Base-by-base conservation (phyloP, 2,113 vertebrate genomes). In the Clarias batrachus region DNA sequence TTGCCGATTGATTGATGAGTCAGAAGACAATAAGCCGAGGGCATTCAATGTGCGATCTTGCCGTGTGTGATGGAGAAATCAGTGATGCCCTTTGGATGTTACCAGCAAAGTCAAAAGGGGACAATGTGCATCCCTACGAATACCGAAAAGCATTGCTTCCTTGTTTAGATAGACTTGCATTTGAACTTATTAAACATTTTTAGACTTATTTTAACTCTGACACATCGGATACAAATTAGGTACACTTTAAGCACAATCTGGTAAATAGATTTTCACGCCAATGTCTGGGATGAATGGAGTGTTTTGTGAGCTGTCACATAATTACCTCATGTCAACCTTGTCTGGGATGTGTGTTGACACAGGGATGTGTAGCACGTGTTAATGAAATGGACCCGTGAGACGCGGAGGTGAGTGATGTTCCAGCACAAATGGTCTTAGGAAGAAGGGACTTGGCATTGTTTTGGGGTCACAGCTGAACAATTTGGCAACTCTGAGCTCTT, bases 351-450 rank as follows among this genome's bases (percentile, higher is more conserved):
- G 76, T 89, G 82, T 66, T 81, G 85, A 80, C 74, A 66, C 59
- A 77, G 76, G 82, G 63, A 83, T 70, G 41, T 74, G 83, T 71
- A 59, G 60, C 66, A 77, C 63, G 37, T 81, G 84, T 84, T 85
- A 85, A 74, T 77, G 82, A 85, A 78, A 21, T 16, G 86, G 60
- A 81, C 85, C 83, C 85, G 23, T 68, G 88, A 74, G 85, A 77
- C 9, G 27, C 70, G 65, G 59, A 17, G 77, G 59, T 52, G 86
- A 84, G 57, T 68, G 88, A 87, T 87, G 85, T 84, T 89, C 77
- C 62, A 84, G 83, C 74, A 74, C 68, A 85, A 86, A 86, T 86
- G 65, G 41, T 81, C 60, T 85, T 80, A 84, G 77, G 65, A 66
- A 84, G 85, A 86, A 59, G 48, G 78, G 66, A 74, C 81, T 89